Conservation (phyloP, 2,888 invertebrate species). For the Agapostemon virescens region DNA sequence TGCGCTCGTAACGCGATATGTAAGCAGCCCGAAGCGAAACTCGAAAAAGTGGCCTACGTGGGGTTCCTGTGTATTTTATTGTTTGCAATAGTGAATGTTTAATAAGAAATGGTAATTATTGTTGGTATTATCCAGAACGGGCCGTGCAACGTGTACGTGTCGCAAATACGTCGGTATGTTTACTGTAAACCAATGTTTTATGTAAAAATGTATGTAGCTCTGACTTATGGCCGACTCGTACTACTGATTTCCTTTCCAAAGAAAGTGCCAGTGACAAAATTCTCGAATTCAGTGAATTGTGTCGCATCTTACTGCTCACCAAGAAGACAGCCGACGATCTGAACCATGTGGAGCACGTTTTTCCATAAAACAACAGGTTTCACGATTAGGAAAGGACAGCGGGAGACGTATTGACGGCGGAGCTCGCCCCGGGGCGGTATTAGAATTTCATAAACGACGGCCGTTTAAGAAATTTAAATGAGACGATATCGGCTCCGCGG, state of each 20-base stretch:
- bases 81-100: too few relatives aligned
- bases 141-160: too few relatives aligned
- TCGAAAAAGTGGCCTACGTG: too few relatives aligned
- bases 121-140: too few relatives aligned
- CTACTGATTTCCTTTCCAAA: background rate
- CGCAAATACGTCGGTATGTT: background rate
- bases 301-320: background rate
- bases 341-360: background rate
- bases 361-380: background rate
- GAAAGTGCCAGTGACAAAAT: background rate
- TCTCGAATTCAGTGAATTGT: too few relatives aligned
- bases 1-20: too few relatives aligned
- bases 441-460: conserved; percentile 38
- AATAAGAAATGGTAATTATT: too few relatives aligned
- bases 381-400: background rate
- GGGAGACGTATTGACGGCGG: background rate
- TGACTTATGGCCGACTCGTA: background rate
- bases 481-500: conserved; percentile 13
- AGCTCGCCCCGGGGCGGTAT: background rate
- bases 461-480: conserved; percentile 14
- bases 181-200: background rate
- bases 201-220: background rate
- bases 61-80: too few relatives aligned
- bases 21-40: too few relatives aligned
- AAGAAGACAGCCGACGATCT: background rate